Conservation (phyloP, 2,113 vertebrate species). For the Toxostoma redivivum region DNA sequence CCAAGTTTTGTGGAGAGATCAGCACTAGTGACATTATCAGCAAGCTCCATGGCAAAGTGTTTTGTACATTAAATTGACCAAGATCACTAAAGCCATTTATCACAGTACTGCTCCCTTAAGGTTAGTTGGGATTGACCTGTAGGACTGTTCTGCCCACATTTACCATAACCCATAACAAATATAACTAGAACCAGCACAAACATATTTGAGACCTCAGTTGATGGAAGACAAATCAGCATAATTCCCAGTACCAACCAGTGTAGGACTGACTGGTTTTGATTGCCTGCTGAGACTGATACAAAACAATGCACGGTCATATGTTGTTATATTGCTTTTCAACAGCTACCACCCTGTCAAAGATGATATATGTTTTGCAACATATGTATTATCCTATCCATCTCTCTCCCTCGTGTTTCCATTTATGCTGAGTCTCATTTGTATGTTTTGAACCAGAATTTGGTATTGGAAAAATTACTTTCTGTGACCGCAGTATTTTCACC, state of each 20-base stretch:
- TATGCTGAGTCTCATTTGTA: not conserved
- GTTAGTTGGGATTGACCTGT: not conserved
- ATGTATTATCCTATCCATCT: not conserved
- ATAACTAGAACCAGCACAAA: not conserved
- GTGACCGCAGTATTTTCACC: not conserved
- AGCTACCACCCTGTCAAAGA: not conserved
- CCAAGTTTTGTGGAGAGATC: not conserved
- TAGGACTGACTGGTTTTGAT: not conserved
- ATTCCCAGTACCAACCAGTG: accelerated
- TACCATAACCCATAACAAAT: not conserved
- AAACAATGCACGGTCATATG: not conserved
- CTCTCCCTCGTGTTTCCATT: not conserved
- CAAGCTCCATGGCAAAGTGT: not conserved
- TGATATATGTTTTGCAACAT: not conserved
- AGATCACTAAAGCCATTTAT: not conserved
- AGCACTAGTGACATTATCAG: not conserved
- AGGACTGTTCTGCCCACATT: not conserved
- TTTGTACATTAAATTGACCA: not conserved
- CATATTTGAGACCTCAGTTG: not conserved
- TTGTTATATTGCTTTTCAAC: not conserved
- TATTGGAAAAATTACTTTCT: not conserved
- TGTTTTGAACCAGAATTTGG: not conserved
- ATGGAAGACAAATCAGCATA: not conserved
- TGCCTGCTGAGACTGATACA: not conserved
- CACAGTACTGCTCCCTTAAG: not conserved